Conservation (phyloP, 2,113 vertebrate genomes). For the Nematolebias whitei region DNA sequence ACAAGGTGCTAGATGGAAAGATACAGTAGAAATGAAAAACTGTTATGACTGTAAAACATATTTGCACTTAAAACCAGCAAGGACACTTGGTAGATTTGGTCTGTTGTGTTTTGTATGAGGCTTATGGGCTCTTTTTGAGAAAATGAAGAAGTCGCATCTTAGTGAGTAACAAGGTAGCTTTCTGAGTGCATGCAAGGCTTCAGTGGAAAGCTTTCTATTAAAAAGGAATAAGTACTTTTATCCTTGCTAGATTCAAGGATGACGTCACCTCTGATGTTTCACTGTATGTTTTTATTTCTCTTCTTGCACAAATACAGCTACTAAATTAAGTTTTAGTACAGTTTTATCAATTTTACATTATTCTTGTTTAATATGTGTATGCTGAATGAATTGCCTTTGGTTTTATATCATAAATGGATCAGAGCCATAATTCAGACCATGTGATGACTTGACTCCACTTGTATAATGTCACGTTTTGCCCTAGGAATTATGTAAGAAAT, state of each 20-base stretch:
- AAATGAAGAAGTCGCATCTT: conserved; percentile 29
- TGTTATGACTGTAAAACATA: neutral
- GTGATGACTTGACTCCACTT: conserved; percentile 45
- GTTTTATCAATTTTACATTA: conserved; percentile 33
- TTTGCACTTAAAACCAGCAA: conserved; percentile 17
- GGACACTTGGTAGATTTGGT: conserved; percentile 13
- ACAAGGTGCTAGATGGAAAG: conserved; percentile 65
- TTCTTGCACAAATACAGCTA: conserved; percentile 22
- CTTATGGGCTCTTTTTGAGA: conserved; percentile 25
- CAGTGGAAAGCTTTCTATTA: conserved; percentile 28
- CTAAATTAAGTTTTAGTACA: conserved; percentile 18
- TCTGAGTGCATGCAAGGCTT: conserved; percentile 47
- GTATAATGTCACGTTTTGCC: neutral
- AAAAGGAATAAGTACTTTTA: conserved; percentile 42
- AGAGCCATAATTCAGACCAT: conserved; percentile 69
- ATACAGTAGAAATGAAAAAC: conserved; percentile 55
- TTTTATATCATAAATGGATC: conserved; percentile 56
- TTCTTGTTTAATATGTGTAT: conserved; percentile 24
- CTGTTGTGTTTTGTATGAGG: conserved; percentile 24
- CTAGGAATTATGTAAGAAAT: conserved; percentile 6
- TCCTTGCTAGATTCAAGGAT: conserved; percentile 44
- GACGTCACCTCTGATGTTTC: conserved; percentile 29
- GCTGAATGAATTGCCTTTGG: conserved; percentile 24
- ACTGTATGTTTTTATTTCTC: conserved; percentile 16
- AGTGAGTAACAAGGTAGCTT: conserved; percentile 25